Evolutionary conservation across 2,888 invertebrate species (phyloP).

Genomic region (Nemurella pictetii): DNA sequence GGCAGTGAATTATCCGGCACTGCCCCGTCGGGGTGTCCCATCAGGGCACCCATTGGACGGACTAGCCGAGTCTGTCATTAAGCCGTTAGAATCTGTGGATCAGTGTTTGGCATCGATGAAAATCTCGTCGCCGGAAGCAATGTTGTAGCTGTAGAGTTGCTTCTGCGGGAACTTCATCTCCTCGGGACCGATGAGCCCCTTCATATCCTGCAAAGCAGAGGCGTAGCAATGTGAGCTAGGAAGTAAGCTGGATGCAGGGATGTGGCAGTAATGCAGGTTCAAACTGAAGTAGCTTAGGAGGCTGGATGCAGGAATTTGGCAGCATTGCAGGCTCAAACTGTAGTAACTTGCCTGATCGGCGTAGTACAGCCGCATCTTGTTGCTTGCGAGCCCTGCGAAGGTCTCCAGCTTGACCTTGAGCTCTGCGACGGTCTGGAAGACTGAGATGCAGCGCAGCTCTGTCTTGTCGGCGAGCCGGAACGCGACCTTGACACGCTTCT

Average conservation of each 20-base stretch:
- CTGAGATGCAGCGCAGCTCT: slow-evolving; percentile 66
- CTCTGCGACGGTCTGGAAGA: slow-evolving; percentile 69
- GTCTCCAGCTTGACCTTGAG: slow-evolving; percentile 78
- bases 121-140: slow-evolving; percentile 87
- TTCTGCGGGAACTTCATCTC: slow-evolving; percentile 89
- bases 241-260: too few species aligned
- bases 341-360: slow-evolving; percentile 77
- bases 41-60: too few species aligned
- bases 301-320: too few species aligned
- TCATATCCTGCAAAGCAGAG: slow-evolving; percentile 54
- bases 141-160: slow-evolving; percentile 88
- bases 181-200: slow-evolving; percentile 69
- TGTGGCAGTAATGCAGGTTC: too few species aligned
- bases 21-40: too few species aligned
- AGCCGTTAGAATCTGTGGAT: too few species aligned
- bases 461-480: slow-evolving; percentile 70
- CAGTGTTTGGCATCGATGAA: slow-evolving; percentile 76
- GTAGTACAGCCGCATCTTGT: slow-evolving; percentile 87
- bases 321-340: too few species aligned
- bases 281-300: too few species aligned
- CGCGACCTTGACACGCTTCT: slow-evolving; percentile 78
- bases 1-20: too few species aligned
- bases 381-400: slow-evolving; percentile 77
- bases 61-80: too few species aligned
- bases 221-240: too few species aligned